Evolutionary conservation across 2,797 vertebrate species (phyloP), one percentile per base, ranked within the genome.

Genomic region (Dromococcyx pavoninus): DNA sequence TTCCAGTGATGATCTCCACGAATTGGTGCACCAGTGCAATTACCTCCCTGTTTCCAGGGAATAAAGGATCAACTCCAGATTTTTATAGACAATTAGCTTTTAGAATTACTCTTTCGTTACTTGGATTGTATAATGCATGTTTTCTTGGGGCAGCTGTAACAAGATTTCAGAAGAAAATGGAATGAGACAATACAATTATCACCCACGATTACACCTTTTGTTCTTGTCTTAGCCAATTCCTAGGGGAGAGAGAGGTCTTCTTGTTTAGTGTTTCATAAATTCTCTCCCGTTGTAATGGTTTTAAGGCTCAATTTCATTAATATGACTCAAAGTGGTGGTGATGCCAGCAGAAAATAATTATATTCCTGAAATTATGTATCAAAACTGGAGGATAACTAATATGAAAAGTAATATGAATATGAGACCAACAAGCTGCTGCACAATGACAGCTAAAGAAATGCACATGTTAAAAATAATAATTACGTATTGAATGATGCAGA

Each of bases 151-250:
- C 69, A 80, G 81, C 67, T 92, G 41, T 74, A 91, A 89, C 86
- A 86, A 76, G 48, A 80, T 91, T 89, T 89, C 81, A 92, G 74
- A 79, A 71, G 67, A 91, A 93, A 95, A 95, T 80, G 13, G 81
- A 95, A 91, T 41, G 78, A 89, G 72, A 67, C 81, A 91, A 89
- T 89, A 64, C 64, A 96, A 87, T 95, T 96, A 91, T 87, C 53
- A 73, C 33, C 48, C 78, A 21, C 71, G 69, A 93, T 92, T 85
- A 61, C 48, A 87, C 32, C 48, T 93, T 94, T 87, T 89, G 60
- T 87, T 94, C 57, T 86, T 39, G 19, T 62, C 74, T 79, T 43
- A 78, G 71, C 74, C 70, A 69, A 9, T 56, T 95, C 57, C 64
- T 82, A 37, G 5, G 5, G 24, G 39, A 43, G 21, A 69, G 39